phyloP scores from a whole-genome alignment of 2,113 vertebrate species.

The Aphyosemion australe region DNA sequence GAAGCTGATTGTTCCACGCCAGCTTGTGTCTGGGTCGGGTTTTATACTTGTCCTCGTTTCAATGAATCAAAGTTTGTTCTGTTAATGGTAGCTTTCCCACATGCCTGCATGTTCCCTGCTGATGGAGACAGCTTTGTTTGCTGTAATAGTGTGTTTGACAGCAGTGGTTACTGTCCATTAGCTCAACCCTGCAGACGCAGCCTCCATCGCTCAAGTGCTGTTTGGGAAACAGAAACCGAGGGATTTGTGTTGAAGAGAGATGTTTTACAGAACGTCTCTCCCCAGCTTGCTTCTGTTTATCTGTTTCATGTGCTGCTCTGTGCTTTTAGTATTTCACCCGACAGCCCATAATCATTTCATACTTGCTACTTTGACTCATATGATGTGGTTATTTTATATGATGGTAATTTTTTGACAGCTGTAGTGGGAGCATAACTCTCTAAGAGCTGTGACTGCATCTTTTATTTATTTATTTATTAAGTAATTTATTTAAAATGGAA shows the following conservation, averaged over 20 bases:
- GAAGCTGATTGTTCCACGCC: neutral
- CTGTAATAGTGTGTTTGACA: slow-evolving; percentile 51
- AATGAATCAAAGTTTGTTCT: slow-evolving; percentile 32
- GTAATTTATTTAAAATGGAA: no score
- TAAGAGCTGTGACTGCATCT: no score
- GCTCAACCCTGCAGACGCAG: slow-evolving; percentile 23
- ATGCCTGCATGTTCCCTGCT: slow-evolving; percentile 9
- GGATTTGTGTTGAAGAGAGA: slow-evolving; percentile 1
- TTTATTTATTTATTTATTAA: no score
- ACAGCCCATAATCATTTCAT: neutral
- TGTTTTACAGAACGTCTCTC: slow-evolving; percentile 13
- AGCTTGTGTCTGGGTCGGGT: neutral
- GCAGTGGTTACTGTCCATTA: slow-evolving; percentile 55
- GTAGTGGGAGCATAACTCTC: no score
- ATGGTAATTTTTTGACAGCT: no score
- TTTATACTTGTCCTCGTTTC: slow-evolving; percentile 5
- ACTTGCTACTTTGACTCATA: neutral
- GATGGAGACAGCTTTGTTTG: slow-evolving; percentile 38
- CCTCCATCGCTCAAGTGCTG: slow-evolving; percentile 16
- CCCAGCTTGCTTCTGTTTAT: neutral
- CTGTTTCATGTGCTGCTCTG: neutral
- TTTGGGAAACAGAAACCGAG: slow-evolving; percentile 23
- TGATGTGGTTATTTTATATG: neutral
- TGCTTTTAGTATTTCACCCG: neutral
- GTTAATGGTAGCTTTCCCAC: slow-evolving; percentile 31